Percentiles rank a stretch among this genome's conserved stretches.
Evolutionary conservation across 2,888 invertebrate species (phyloP).

Genomic region (Pelosia muscerda): DNA sequence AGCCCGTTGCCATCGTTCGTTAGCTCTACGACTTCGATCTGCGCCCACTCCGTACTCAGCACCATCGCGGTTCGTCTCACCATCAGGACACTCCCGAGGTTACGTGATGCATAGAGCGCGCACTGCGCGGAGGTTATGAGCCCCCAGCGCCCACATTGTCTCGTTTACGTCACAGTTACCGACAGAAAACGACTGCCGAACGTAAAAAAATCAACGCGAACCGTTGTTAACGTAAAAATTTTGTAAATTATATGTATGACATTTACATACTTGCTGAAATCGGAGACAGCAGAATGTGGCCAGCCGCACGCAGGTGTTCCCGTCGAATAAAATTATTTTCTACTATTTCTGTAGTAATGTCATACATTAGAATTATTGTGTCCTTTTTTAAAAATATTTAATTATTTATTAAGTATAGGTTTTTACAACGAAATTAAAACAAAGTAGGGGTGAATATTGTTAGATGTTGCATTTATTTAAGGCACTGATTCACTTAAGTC

Average conservation of each 20-base stretch:
- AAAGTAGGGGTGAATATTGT: not conserved
- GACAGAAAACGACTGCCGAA: conserved; percentile 48
- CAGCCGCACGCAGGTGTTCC: conserved; percentile 75
- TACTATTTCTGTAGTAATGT: conserved; percentile 41
- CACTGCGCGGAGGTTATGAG: conserved; percentile 75
- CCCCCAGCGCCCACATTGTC: conserved; percentile 64
- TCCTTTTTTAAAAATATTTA: not conserved
- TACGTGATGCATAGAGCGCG: conserved; percentile 74
- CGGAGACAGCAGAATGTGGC: conserved; percentile 84
- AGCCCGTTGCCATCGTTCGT: conserved; percentile 98
- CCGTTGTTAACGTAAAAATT: conserved; percentile 60
- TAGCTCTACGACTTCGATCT: conserved; percentile 99
- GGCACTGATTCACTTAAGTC: not conserved
- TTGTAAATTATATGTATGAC: conserved; percentile 77
- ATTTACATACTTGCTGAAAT: conserved; percentile 87
- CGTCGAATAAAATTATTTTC: conserved; percentile 64
- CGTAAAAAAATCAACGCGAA: conserved; percentile 53
- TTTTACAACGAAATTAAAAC: not conserved
- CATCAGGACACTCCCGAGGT: conserved; percentile 79
- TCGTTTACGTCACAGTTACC: conserved; percentile 37
- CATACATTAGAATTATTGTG: conserved; percentile 5
- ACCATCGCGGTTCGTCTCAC: conserved; percentile 87
- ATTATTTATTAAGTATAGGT: not conserved
- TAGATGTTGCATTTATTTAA: too few species aligned
- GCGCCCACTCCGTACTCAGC: conserved; percentile 99